Percentiles rank a stretch among this genome's conserved stretches.
Conservation (phyloP, 30 jellyfish, hydroid and myxozoan genomes). For the Cassiopea andromeda region DNA sequence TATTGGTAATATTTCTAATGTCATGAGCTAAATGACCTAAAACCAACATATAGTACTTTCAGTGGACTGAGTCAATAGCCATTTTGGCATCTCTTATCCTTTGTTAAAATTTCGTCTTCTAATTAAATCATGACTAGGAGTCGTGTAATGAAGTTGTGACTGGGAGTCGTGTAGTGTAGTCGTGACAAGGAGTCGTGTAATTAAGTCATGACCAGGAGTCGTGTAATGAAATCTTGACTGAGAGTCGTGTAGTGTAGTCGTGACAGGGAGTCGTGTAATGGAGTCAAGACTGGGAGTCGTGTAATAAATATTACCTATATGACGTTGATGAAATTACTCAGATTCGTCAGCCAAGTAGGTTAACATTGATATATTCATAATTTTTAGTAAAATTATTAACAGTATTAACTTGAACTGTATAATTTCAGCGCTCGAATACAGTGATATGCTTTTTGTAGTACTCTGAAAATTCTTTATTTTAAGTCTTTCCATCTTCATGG, state of each 20-base stretch:
- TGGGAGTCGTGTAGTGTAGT: background rate
- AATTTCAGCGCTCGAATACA: background rate
- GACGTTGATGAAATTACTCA: background rate
- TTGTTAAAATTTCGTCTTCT: background rate
- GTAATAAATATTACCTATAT: background rate
- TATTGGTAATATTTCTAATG: background rate
- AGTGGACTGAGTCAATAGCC: background rate
- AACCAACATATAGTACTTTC: background rate
- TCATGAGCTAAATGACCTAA: background rate
- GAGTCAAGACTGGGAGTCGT: background rate
- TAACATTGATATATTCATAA: background rate
- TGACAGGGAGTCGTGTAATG: background rate
- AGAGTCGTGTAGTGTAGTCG: background rate
- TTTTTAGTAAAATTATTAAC: background rate
- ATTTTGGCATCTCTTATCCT: background rate
- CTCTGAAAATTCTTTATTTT: background rate
- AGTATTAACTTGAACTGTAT: conserved; percentile 2
- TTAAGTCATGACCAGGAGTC: too few species aligned
- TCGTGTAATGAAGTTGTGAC: background rate
- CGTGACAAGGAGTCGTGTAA: background rate
- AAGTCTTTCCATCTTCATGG: too few species aligned
- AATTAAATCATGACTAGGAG: background rate
- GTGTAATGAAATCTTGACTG: background rate
- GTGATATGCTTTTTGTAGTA: background rate
- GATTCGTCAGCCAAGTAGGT: background rate